Evolutionary conservation across 2,888 invertebrate genomes (phyloP).

Genomic region (Isotomurus palustris): DNA sequence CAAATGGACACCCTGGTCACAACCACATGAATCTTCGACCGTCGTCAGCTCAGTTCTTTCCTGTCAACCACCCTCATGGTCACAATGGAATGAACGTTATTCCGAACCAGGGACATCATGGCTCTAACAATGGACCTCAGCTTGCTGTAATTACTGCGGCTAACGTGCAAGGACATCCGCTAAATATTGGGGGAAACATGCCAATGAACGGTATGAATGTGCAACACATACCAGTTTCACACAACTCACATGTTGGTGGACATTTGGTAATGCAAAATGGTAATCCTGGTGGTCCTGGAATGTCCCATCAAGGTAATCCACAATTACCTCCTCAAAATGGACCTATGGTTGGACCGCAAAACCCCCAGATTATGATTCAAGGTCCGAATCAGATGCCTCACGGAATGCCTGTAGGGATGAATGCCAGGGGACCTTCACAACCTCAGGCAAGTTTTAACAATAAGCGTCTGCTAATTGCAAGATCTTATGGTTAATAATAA

Average conservation of each 20-base stretch:
- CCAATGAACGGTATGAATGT: conserved; percentile 23
- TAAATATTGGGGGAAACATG: conserved; percentile 28
- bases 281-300: conserved; percentile 11
- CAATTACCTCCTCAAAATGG: conserved; percentile 24
- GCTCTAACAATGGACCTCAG: conserved; percentile 29
- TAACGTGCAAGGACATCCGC: conserved; percentile 24
- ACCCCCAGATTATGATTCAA: conserved; percentile 24
- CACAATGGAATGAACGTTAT: conserved; percentile 34
- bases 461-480: conserved; percentile 3
- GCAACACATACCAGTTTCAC: conserved; percentile 22
- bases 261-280: conserved; percentile 15
- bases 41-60: conserved; percentile 36
- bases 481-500: neutral
- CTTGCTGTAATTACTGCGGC: conserved; percentile 35
- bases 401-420: conserved; percentile 22
- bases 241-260: conserved; percentile 16
- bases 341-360: conserved; percentile 19
- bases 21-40: conserved; percentile 33
- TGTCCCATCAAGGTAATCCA: conserved; percentile 23
- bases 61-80: conserved; percentile 35
- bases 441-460: conserved; percentile 36
- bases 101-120: conserved; percentile 30
- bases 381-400: conserved; percentile 29
- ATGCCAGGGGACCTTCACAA: conserved; percentile 25
- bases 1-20: conserved; percentile 24